A percentile compares a stretch with the other conserved stretches of the same genome.
These are phyloP conservation scores for Sialis fuliginosa DNA, from an alignment of 2,888 invertebrate genomes.

Conservation along the genomic window DNA sequence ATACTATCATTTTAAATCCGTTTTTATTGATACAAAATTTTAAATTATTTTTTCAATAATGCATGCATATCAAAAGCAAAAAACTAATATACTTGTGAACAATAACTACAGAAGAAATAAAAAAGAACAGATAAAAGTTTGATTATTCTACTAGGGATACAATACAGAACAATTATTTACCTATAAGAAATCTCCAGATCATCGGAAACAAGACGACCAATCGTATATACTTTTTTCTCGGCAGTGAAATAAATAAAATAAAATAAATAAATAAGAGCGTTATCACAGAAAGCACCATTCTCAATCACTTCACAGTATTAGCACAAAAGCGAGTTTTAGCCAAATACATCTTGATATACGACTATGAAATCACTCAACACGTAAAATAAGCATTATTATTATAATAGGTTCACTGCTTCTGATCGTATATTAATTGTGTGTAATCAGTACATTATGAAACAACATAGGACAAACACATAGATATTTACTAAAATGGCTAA, in stretches of 20 bases:
- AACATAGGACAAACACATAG: no score
- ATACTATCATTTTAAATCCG: background rate
- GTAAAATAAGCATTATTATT: no score
- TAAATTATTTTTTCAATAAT: background rate
- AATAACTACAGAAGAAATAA: no score
- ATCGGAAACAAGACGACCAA: background rate
- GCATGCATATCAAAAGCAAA: background rate
- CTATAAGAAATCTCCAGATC: background rate
- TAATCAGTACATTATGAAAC: no score
- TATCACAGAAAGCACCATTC: conserved; percentile 2
- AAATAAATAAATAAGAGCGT: background rate
- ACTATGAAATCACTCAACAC: no score
- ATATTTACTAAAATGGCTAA: no score
- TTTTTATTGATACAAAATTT: conserved; percentile 1
- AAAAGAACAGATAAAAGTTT: background rate
- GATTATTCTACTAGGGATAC: background rate
- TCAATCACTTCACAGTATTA: background rate
- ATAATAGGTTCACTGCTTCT: no score
- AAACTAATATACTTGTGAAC: background rate
- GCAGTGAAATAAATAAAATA: background rate
- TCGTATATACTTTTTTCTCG: background rate
- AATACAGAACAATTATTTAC: background rate
- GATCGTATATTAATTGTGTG: no score
- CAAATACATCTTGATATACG: no score
- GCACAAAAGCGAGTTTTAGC: background rate